These are phyloP conservation scores for Agrypnia vestita DNA, from an alignment of 1,140 invertebrate species.

Conservation along the genomic window DNA sequence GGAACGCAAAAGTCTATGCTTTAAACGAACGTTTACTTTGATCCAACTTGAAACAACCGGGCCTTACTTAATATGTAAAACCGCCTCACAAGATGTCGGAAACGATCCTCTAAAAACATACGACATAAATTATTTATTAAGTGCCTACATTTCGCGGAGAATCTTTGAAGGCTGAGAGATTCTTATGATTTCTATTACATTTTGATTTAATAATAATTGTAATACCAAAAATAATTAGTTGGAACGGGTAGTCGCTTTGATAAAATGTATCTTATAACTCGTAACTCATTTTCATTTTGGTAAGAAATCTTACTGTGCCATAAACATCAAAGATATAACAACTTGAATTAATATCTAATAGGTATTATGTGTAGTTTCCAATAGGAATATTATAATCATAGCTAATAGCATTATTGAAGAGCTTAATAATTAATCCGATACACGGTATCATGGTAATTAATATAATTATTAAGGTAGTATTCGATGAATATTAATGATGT, in stretches of 20 bases:
- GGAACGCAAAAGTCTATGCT: too few relatives aligned
- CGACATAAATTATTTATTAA: too few relatives aligned
- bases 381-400: background rate
- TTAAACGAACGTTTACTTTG: too few relatives aligned
- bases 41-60: too few relatives aligned
- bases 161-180: too few relatives aligned
- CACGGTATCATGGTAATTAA: background rate
- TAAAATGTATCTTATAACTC: background rate
- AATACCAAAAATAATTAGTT: background rate
- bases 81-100: too few relatives aligned
- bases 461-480: background rate
- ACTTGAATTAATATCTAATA: background rate
- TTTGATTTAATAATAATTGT: background rate
- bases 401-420: background rate
- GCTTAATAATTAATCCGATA: conserved; percentile 21
- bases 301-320: background rate
- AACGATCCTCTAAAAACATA: too few relatives aligned
- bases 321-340: background rate
- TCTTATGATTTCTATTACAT: too few relatives aligned
- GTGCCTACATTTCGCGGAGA: too few relatives aligned
- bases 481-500: background rate
- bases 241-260: background rate
- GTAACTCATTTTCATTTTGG: background rate
- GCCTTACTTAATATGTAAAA: too few relatives aligned
- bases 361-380: background rate